Evolutionary conservation across 2,888 invertebrate genomes (phyloP).

Genomic region (Pogonocherus hispidulus): DNA sequence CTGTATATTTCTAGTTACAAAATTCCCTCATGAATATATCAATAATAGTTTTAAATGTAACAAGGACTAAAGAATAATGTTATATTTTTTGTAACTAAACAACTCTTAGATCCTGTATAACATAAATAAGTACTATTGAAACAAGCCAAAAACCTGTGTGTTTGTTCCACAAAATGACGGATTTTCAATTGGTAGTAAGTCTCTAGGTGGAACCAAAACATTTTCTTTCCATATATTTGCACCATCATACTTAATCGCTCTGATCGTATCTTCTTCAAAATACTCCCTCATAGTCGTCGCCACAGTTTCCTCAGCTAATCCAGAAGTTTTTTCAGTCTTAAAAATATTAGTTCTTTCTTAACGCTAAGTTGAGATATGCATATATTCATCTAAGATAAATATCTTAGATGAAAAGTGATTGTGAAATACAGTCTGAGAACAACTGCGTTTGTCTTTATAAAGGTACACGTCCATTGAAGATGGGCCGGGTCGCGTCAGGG

Average conservation of each 20-base stretch:
- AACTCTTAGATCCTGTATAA: too few relatives aligned
- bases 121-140: constrained; percentile 25
- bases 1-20: too few relatives aligned
- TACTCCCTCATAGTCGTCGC: constrained; percentile 57
- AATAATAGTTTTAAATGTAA: too few relatives aligned
- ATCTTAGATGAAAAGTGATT: too few relatives aligned
- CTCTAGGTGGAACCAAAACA: constrained; percentile 45
- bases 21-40: too few relatives aligned
- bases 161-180: constrained; percentile 54
- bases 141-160: constrained; percentile 45
- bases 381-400: too few relatives aligned
- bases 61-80: too few relatives aligned
- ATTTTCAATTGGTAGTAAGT: constrained; percentile 52
- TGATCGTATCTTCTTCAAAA: constrained; percentile 56
- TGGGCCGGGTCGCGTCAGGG: too few relatives aligned
- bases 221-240: constrained; percentile 51
- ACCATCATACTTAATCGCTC: constrained; percentile 61
- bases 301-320: constrained; percentile 50
- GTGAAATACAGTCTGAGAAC: too few relatives aligned
- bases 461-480: too few relatives aligned
- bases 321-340: constrained; percentile 61
- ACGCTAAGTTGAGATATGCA: constrained; percentile 12
- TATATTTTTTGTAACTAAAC: too few relatives aligned
- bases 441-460: too few relatives aligned
- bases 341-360: neutral